Conservation (phyloP, 2,797 vertebrate species). For the Pagetopsis macropterus region DNA sequence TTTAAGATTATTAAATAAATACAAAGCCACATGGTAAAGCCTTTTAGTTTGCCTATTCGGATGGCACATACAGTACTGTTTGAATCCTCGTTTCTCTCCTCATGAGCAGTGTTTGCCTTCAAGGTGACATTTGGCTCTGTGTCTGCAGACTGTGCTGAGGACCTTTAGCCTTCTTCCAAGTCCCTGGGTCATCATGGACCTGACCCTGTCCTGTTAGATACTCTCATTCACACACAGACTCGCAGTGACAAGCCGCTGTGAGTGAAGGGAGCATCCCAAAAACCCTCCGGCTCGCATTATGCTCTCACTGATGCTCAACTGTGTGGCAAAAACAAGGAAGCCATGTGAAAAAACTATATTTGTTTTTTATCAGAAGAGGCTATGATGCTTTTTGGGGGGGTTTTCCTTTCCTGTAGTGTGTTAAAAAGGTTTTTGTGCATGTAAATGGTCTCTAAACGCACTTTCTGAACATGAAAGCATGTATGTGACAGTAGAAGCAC, state of each 20-base stretch:
- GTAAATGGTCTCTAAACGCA: too few species aligned
- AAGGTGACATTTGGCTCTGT: not conserved
- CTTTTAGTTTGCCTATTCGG: too few species aligned
- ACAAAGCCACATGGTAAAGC: too few species aligned
- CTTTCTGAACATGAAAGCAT: too few species aligned
- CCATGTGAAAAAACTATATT: conserved; percentile 2
- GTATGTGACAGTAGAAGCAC: too few species aligned
- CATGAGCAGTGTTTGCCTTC: conserved; percentile 2
- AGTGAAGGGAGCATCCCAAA: conserved; percentile 67
- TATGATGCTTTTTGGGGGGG: too few species aligned
- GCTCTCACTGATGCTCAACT: conserved; percentile 41
- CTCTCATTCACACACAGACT: conserved; percentile 44
- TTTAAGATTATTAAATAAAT: too few species aligned
- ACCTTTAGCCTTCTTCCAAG: conserved; percentile 38
- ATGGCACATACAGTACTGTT: not conserved
- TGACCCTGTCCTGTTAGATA: conserved; percentile 65
- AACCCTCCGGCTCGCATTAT: conserved; percentile 37
- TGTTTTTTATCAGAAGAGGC: too few species aligned
- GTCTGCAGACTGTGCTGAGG: conserved; percentile 40
- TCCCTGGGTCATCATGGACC: conserved; percentile 48
- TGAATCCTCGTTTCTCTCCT: too few species aligned
- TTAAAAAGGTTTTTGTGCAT: too few species aligned
- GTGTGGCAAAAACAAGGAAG: not conserved
- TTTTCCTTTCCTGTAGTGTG: too few species aligned
- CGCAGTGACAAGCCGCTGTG: conserved; percentile 46